These are phyloP conservation scores for Xestia sexstrigata DNA, from an alignment of 2,888 invertebrate genomes.

Conservation along the genomic window DNA sequence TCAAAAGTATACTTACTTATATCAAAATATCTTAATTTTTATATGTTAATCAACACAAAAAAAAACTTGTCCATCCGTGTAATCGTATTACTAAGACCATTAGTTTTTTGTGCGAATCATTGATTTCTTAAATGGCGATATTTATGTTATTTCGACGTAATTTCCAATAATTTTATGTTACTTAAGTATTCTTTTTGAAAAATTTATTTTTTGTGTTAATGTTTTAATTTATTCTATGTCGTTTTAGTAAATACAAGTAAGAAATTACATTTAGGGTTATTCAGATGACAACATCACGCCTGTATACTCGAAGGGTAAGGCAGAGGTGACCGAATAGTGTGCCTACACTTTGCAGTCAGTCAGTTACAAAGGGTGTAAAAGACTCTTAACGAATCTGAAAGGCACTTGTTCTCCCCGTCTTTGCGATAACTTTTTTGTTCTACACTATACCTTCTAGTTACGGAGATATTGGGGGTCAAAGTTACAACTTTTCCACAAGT, in stretches of 20 bases:
- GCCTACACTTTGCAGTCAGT: no score
- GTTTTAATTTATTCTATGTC: conserved; percentile 25
- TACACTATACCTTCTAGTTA: no score
- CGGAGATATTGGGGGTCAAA: no score
- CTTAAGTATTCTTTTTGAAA: conserved; percentile 38
- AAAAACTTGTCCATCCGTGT: conserved; percentile 53
- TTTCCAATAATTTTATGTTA: conserved; percentile 40
- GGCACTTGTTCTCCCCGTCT: no score
- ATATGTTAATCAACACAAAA: conserved; percentile 44
- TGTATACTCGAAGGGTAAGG: no score
- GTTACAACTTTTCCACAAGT: no score
- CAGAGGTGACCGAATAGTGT: no score
- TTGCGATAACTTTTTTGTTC: no score
- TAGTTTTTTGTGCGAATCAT: conserved; percentile 21
- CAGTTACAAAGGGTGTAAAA: no score
- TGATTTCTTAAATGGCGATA: conserved; percentile 41
- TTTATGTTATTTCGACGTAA: conserved; percentile 46
- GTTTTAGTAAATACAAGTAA: neutral
- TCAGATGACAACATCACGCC: no score
- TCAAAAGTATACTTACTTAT: neutral
- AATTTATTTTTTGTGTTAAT: neutral
- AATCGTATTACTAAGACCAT: conserved; percentile 46
- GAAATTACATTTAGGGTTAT: no score
- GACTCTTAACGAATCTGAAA: no score
- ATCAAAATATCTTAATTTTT: conserved; percentile 6